phyloP scores from a whole-genome alignment of 2,113 vertebrate genomes.

The Perca fluviatilis region DNA sequence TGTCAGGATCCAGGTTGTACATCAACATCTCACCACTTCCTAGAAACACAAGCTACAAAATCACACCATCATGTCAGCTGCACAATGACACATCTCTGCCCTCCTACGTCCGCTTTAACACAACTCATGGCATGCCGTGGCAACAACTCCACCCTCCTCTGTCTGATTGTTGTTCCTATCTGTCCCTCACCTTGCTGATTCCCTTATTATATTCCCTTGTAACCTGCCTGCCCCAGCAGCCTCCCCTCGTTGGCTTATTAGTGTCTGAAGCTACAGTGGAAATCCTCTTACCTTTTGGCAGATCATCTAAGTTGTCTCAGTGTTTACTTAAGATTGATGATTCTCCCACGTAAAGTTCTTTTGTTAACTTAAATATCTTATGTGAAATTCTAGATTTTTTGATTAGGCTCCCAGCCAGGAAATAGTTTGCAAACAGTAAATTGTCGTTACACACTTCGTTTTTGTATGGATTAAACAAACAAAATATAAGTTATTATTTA shows the following conservation, averaged over 20 bases:
- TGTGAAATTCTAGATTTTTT: too few relatives aligned
- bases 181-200: background rate
- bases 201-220: constrained; percentile 20
- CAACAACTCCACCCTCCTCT: background rate
- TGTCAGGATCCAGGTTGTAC: constrained; percentile 8
- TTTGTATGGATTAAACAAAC: background rate
- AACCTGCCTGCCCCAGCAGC: constrained; percentile 38
- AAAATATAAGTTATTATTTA: background rate
- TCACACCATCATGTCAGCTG: background rate
- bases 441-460: background rate
- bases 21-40: constrained; percentile 24
- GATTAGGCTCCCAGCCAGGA: background rate
- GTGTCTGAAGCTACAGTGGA: constrained; percentile 1
- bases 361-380: background rate
- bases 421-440: background rate
- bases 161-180: background rate
- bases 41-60: constrained; percentile 4
- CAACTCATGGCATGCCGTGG: background rate
- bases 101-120: background rate
- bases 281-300: constrained; percentile 28
- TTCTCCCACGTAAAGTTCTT: background rate
- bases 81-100: background rate
- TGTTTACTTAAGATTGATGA: background rate
- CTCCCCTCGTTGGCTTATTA: constrained; percentile 42
- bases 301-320: constrained; percentile 2